Base-by-base conservation (phyloP, 2,113 vertebrate species). In the Gambusia holbrooki region DNA sequence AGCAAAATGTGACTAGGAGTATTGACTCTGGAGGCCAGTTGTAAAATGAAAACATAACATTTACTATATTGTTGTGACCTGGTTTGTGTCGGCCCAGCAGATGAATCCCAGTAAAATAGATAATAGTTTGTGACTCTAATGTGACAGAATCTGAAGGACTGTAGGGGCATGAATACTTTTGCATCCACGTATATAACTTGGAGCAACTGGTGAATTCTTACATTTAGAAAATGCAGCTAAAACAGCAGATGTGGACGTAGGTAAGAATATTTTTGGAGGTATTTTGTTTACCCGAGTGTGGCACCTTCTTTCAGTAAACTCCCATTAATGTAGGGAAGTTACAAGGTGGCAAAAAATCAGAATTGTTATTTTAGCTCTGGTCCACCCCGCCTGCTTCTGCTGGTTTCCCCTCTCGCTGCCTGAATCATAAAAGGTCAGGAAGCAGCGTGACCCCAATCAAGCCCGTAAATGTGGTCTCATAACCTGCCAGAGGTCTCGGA, bases 371-470 rank as follows among this genome's bases (percentile, higher is more conserved):
- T 84, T 88, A 84, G 84, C 86, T 84, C 22, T 74, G 7, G 25
- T 81, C 71, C 65, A 64, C 65, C 77, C 64, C 74, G 87, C 58
- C 73, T n/a, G 68, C 67, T 84, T 45, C 62, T 64, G 70, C 73
- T 63, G 10, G 13, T 64, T 62, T 10, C 14, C 48, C 65, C 45
- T 72, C 69, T 78, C 30, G 72, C 71, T 76, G 79, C 70, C 81
- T 74, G 69, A 71, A 82, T 89, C 84, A 88, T 81, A 88, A 77
- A 85, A 63, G 88, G 91, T 94, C 87, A 87, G 62, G 30, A 74
- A 73, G 80, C 85, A 77, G 76, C 67, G 60, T 32, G 70, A 87
- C 92, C 91, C 92, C 82, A 92, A 92, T 90, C 90, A 90, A 73
- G 86, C 77, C 79, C 83, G 78, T 77, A 84, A 86, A 88, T 40